Evolutionary conservation across 2,888 invertebrate genomes (phyloP), one percentile per base, ranked within the genome.

Genomic region (Bruchidius siliquastri): DNA sequence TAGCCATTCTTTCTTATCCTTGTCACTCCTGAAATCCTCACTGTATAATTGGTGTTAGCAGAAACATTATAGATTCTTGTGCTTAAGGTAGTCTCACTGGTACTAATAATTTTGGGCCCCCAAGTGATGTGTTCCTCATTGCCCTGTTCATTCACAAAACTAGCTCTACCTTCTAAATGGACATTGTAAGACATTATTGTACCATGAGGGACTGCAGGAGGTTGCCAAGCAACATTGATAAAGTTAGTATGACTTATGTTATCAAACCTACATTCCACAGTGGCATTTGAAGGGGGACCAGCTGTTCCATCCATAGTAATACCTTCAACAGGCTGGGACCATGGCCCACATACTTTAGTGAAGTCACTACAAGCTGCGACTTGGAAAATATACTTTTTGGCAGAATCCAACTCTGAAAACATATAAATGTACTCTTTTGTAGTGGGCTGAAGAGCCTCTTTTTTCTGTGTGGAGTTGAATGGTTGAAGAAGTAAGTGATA

Each of bases 21-120:
- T 0, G 95, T 96, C 81, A 94, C 91, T 0, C 93, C 95, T 74
- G 92, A 92, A 74, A 96, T 89, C 0, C 89, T 89, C 30, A 95
- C 92, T 20, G 93, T 93, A 85, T 95, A 96, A 85, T 94, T 92
- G 0, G 96, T 96, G 85, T 96, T 96, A 2, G 96, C 91, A 73
- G 92, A 91, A 49, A 95, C 89, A 70, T 92, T 91, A 80, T 92
- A 91, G 82, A 93, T 93, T 72, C 88, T 87, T 21, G 89, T 88
- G 74, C 85, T 88, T 70, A 87, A 86, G 20, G 81, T 84, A 72
- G 85, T 88, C 77, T 87, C 88, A 75, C 89, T 88, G 10, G 92
- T 89, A 73, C 89, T 89, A 76, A 90, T 90, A 13, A 87, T 87
- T 82, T 90, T 90, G 0, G 91, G 90, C 0, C 89, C 90, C 87